phyloP scores from a whole-genome alignment of 2,888 invertebrate genomes.

The Drosophila nigritarsus region DNA sequence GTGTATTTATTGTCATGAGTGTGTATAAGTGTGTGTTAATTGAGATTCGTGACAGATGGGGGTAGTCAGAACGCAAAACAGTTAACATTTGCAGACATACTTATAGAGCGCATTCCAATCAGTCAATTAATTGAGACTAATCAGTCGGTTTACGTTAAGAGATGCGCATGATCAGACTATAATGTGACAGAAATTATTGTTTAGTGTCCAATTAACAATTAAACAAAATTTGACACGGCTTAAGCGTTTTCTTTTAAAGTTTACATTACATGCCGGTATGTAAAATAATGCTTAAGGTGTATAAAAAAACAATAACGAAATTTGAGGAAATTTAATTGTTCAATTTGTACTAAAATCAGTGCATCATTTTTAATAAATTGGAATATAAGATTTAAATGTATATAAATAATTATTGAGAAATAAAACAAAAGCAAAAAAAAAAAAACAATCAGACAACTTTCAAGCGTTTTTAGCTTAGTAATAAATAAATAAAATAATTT shows the following conservation, averaged over 20 bases:
- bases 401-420: accelerated
- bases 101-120: slow-evolving; percentile 3
- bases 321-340: not conserved
- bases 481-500: not conserved
- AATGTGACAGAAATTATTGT: slow-evolving; percentile 14
- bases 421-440: not conserved
- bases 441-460: not conserved
- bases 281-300: not conserved
- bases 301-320: not conserved
- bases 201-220: slow-evolving; percentile 13
- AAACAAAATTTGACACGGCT: not conserved
- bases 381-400: not conserved
- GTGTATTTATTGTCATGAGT: not conserved
- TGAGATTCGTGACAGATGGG: slow-evolving; percentile 14
- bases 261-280: not conserved
- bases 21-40: slow-evolving; percentile 53
- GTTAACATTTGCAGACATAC: slow-evolving; percentile 15
- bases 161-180: slow-evolving; percentile 21
- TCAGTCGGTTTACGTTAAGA: slow-evolving; percentile 32
- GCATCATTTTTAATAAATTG: not conserved
- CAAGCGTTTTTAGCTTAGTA: not conserved
- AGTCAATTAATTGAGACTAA: slow-evolving; percentile 63
- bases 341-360: not conserved
- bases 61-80: not conserved
- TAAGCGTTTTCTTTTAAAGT: not conserved